Percentiles rank a stretch among this genome's conserved stretches.
These are phyloP conservation scores for Pseudobourletiella spinata DNA, from an alignment of 1,140 invertebrate genomes.

Conservation along the genomic window DNA sequence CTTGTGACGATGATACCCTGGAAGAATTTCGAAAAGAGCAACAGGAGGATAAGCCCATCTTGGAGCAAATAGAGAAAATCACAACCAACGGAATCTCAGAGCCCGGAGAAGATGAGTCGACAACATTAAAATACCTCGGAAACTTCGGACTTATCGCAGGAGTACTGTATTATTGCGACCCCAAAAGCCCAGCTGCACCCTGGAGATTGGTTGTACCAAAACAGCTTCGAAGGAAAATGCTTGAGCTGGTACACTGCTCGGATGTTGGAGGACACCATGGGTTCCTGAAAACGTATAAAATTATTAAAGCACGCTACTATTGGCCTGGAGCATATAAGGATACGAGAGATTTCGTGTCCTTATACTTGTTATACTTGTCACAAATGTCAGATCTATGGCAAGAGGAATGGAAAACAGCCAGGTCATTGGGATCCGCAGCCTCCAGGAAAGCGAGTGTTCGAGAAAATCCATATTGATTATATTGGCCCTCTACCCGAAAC, in stretches of 20 bases:
- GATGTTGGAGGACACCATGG: neutral
- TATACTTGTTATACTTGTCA: too few relatives aligned
- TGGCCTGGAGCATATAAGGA: neutral
- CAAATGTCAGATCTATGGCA: neutral
- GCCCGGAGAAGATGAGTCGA: too few relatives aligned
- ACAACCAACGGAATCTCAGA: too few relatives aligned
- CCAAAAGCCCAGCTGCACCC: too few relatives aligned
- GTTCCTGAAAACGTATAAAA: neutral
- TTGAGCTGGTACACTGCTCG: neutral
- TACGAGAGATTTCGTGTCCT: neutral
- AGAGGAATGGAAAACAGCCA: neutral
- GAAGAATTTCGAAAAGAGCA: too few relatives aligned
- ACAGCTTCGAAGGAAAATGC: neutral
- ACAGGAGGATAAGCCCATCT: too few relatives aligned
- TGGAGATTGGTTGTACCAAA: neutral
- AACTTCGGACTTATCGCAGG: too few relatives aligned
- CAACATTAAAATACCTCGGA: too few relatives aligned
- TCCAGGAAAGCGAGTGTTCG: neutral
- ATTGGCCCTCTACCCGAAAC: conserved; percentile 38
- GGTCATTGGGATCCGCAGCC: neutral
- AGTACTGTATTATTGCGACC: too few relatives aligned
- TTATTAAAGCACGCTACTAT: neutral
- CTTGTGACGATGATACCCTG: too few relatives aligned
- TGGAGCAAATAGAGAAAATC: too few relatives aligned
- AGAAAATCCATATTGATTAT: conserved; percentile 36